phyloP scores from a whole-genome alignment of 2,888 invertebrate genomes.

The Dromius quadrimaculatus region DNA sequence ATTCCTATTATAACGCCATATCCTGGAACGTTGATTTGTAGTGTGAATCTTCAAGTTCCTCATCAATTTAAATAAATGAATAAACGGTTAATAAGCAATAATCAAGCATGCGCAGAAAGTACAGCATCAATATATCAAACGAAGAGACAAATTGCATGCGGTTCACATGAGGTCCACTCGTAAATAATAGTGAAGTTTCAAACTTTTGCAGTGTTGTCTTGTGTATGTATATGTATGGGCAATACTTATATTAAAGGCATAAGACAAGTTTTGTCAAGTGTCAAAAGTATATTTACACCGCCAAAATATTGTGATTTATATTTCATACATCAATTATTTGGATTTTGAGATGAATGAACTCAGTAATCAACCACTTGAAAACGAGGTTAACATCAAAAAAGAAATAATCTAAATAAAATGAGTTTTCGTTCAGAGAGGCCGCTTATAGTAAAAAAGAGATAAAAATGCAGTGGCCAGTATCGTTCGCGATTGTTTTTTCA shows the following conservation, averaged over 20 bases:
- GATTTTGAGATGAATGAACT: too few relatives aligned
- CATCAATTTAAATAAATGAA: slow-evolving; percentile 54
- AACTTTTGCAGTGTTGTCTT: neutral
- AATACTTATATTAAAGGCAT: neutral
- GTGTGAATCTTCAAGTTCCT: slow-evolving; percentile 23
- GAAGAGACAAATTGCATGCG: slow-evolving; percentile 53
- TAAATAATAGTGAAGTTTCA: slow-evolving; percentile 42
- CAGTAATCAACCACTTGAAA: too few relatives aligned
- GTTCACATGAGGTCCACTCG: slow-evolving; percentile 52
- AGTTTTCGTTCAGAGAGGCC: slow-evolving; percentile 5
- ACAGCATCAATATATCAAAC: slow-evolving; percentile 52
- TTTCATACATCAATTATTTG: too few relatives aligned
- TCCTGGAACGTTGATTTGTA: slow-evolving; percentile 14
- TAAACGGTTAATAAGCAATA: slow-evolving; percentile 54
- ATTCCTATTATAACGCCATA: too few relatives aligned
- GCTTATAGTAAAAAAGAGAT: slow-evolving; percentile 14
- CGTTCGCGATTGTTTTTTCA: slow-evolving; percentile 33
- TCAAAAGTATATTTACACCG: neutral
- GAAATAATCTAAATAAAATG: slow-evolving; percentile 24
- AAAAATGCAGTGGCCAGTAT: slow-evolving; percentile 28
- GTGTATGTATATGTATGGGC: neutral
- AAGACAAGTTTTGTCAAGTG: neutral
- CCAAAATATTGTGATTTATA: neutral
- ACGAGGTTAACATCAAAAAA: slow-evolving; percentile 16
- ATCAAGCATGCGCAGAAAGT: slow-evolving; percentile 50